These are phyloP conservation scores for Uloborus diversus DNA, from an alignment of 1,140 invertebrate genomes.

Conservation along the genomic window DNA sequence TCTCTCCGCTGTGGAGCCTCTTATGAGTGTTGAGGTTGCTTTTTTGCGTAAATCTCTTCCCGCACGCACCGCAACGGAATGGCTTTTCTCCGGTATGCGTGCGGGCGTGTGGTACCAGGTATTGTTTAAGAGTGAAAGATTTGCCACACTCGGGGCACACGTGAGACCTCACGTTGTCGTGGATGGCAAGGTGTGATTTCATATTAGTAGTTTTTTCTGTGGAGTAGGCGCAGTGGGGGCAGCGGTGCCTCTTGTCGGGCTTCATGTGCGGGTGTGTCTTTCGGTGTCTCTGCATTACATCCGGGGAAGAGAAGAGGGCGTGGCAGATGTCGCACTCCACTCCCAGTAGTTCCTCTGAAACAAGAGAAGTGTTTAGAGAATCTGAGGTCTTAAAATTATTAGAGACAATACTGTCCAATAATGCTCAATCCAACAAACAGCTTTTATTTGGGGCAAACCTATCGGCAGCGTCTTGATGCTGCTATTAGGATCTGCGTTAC, in stretches of 20 bases:
- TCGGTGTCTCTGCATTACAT: neutral
- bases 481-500: too few relatives aligned
- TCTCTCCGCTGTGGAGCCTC: slow-evolving; percentile 18
- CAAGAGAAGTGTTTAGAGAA: neutral
- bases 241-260: neutral
- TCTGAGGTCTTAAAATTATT: too few relatives aligned
- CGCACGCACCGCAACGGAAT: slow-evolving; percentile 61
- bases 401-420: too few relatives aligned
- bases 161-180: slow-evolving; percentile 70
- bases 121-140: slow-evolving; percentile 64
- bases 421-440: too few relatives aligned
- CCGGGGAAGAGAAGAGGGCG: neutral
- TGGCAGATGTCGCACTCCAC: slow-evolving; percentile 11
- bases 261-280: neutral
- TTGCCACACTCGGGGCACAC: slow-evolving; percentile 70
- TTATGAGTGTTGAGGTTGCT: slow-evolving; percentile 10
- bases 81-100: slow-evolving; percentile 65
- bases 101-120: slow-evolving; percentile 56
- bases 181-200: slow-evolving; percentile 47
- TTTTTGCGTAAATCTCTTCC: slow-evolving; percentile 48
- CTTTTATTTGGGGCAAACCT: too few relatives aligned
- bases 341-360: neutral
- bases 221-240: neutral
- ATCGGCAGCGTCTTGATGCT: too few relatives aligned
- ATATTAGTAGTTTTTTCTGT: neutral